Percentiles rank a stretch among this genome's conserved stretches.
Evolutionary conservation across 2,888 invertebrate genomes (phyloP).

Genomic region (Harmothoe impar): DNA sequence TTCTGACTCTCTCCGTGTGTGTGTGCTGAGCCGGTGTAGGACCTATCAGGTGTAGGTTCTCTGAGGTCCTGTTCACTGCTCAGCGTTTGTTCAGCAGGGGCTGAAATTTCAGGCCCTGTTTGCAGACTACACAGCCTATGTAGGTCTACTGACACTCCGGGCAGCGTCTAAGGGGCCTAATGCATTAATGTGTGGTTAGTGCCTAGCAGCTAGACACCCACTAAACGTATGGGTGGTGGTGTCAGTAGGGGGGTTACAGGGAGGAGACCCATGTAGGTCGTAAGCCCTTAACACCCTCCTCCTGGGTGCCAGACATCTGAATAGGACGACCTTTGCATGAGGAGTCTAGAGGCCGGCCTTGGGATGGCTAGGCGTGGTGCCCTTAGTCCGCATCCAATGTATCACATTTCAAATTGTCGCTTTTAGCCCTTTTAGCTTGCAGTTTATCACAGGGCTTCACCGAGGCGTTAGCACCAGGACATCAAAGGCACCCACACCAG

Average conservation of each 20-base stretch:
- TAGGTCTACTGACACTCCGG: background rate
- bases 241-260: background rate
- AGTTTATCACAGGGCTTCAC: conserved; percentile 25
- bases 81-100: background rate
- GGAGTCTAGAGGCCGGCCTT: background rate
- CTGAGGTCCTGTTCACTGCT: background rate
- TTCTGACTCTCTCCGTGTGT: background rate
- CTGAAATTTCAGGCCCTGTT: conserved; percentile 40
- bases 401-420: conserved; percentile 46
- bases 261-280: background rate
- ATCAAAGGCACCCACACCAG: conserved; percentile 16
- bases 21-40: background rate
- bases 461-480: background rate
- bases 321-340: background rate
- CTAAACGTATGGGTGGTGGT: background rate
- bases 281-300: background rate
- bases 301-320: background rate
- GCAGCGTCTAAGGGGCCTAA: conserved; percentile 8
- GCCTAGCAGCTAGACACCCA: background rate
- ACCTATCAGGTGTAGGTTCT: background rate
- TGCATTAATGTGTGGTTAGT: conserved; percentile 38
- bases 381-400: conserved; percentile 32
- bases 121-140: conserved; percentile 41
- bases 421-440: background rate
- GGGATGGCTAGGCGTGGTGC: background rate